Percentiles rank a stretch among this genome's conserved stretches.
These are phyloP conservation scores for Cochlearius cochlearius DNA, from an alignment of 2,113 vertebrate genomes.

Conservation along the genomic window DNA sequence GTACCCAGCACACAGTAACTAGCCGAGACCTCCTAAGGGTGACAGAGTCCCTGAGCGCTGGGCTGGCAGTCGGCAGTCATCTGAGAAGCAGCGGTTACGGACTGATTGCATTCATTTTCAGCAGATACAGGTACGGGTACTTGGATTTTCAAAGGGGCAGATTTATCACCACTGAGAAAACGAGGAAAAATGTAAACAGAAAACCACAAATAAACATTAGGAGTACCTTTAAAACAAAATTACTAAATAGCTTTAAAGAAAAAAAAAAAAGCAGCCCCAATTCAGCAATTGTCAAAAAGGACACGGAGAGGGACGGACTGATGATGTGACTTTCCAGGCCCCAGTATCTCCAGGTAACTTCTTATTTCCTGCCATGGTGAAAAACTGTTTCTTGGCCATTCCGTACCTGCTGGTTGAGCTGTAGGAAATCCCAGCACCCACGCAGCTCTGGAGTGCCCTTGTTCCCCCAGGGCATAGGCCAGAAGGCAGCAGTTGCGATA, in stretches of 20 bases:
- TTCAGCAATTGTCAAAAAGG: not conserved
- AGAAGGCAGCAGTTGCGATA: not conserved
- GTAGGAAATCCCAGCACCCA: not conserved
- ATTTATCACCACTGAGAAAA: not conserved
- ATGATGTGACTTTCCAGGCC: not conserved
- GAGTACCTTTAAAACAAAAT: not conserved
- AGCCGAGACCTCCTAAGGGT: not conserved
- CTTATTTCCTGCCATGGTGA: not conserved
- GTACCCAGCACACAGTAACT: too few species aligned
- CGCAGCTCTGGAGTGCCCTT: not conserved
- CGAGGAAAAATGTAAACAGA: not conserved
- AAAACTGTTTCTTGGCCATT: not conserved
- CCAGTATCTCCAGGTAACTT: not conserved
- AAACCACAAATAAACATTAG: not conserved
- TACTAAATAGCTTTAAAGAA: not conserved
- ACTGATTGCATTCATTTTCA: not conserved
- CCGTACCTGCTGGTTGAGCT: not conserved
- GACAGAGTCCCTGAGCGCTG: not conserved
- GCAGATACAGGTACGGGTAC: not conserved
- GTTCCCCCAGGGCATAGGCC: accelerated
- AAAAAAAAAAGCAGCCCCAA: not conserved
- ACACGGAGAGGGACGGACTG: not conserved
- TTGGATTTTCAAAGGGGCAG: not conserved
- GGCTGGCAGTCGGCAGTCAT: not conserved
- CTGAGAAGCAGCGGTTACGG: accelerated